A percentile compares a stretch with the other conserved stretches of the same genome.
Evolutionary conservation across 2,113 vertebrate species (phyloP).

Genomic region (Rutilus rutilus): DNA sequence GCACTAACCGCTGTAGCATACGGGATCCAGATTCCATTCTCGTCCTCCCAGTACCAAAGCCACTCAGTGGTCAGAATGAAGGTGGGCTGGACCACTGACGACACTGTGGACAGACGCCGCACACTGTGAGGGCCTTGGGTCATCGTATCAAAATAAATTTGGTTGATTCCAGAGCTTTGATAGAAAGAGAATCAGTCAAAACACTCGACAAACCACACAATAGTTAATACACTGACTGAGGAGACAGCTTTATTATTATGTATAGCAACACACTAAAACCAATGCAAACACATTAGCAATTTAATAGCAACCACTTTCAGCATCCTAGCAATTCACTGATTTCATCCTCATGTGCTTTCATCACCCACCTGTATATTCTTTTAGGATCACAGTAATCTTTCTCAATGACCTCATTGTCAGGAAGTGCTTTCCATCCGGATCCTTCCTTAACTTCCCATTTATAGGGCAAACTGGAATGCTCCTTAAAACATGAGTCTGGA

Average conservation of each 20-base stretch:
- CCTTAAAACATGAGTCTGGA: constrained; percentile 68
- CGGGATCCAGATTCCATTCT: constrained; percentile 66
- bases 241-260: not conserved
- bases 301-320: not conserved
- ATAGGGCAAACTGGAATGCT: constrained; percentile 73
- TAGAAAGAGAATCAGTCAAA: not conserved
- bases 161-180: constrained; percentile 24
- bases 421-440: constrained; percentile 62
- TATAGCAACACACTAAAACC: not conserved
- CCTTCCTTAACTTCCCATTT: constrained; percentile 69
- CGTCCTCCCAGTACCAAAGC: constrained; percentile 78
- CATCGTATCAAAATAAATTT: constrained; percentile 72
- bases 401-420: constrained; percentile 69
- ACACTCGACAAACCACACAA: not conserved
- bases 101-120: constrained; percentile 67
- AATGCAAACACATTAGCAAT: not conserved
- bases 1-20: constrained; percentile 68
- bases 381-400: constrained; percentile 72
- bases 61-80: constrained; percentile 74
- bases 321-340: not conserved
- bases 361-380: constrained; percentile 67
- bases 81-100: constrained; percentile 60
- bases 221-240: not conserved
- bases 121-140: constrained; percentile 50
- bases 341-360: not conserved